phyloP scores from a whole-genome alignment of 2,797 vertebrate genomes.

The Sylvia borin region DNA sequence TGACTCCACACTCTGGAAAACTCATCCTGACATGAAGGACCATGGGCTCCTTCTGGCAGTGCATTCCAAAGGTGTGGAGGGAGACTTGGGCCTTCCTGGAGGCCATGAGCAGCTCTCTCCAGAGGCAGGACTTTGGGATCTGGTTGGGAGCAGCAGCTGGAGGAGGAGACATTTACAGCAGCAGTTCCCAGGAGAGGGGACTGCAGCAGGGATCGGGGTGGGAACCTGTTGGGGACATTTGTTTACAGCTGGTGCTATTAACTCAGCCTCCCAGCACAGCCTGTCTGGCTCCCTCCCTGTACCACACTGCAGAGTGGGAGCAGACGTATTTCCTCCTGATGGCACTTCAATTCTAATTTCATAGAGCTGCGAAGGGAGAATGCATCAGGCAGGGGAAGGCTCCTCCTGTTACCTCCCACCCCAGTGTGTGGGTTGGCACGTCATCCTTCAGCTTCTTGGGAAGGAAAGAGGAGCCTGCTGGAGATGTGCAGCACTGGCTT shows the following conservation, averaged over 20 bases:
- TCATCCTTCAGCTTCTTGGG: neutral
- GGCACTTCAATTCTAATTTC: neutral
- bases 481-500: neutral
- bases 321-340: neutral
- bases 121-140: neutral
- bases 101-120: fast-evolving
- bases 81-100: neutral
- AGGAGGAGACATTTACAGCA: neutral
- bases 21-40: neutral
- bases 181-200: neutral
- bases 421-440: fast-evolving
- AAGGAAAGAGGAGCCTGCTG: neutral
- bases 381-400: neutral
- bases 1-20: neutral
- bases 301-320: neutral
- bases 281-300: neutral
- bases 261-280: neutral
- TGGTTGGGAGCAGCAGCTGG: fast-evolving
- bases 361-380: neutral
- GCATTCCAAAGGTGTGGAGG: neutral
- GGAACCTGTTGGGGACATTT: neutral
- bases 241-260: neutral
- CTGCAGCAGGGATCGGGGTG: neutral
- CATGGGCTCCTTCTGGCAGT: neutral
- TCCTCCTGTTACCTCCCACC: neutral